Evolutionary conservation across 1,140 invertebrate genomes (phyloP).

Genomic region (Trinorchestia longiramus): DNA sequence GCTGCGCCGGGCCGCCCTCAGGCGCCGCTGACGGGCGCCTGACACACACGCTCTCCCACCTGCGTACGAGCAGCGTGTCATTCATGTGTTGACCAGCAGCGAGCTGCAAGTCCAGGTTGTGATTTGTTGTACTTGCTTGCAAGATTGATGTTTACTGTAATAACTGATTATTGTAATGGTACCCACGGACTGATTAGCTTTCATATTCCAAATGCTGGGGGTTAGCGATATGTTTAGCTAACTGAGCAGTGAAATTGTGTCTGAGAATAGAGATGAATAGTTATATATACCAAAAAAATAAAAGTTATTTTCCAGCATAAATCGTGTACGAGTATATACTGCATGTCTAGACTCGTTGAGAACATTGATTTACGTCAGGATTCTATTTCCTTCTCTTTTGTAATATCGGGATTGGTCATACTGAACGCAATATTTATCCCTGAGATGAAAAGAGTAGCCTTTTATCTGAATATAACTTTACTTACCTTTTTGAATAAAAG

Average conservation of each 20-base stretch:
- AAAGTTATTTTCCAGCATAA: too few relatives aligned
- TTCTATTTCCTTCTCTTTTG: too few relatives aligned
- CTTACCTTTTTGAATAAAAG: too few relatives aligned
- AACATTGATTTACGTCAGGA: neutral
- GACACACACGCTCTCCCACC: neutral
- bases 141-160: neutral
- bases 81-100: neutral
- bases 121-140: neutral
- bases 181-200: too few relatives aligned
- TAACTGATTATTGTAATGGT: too few relatives aligned
- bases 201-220: too few relatives aligned
- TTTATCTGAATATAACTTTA: too few relatives aligned
- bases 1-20: slow-evolving; percentile 25
- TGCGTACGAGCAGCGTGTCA: neutral
- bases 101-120: neutral
- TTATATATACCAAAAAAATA: neutral
- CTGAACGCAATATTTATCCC: too few relatives aligned
- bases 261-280: neutral
- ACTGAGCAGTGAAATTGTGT: neutral
- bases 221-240: neutral
- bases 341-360: neutral
- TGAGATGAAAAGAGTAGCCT: too few relatives aligned
- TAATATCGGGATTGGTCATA: too few relatives aligned
- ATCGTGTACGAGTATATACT: too few relatives aligned
- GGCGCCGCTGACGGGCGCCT: neutral